Conservation (phyloP, 2,113 vertebrate species). For the Colaptes auratus region DNA sequence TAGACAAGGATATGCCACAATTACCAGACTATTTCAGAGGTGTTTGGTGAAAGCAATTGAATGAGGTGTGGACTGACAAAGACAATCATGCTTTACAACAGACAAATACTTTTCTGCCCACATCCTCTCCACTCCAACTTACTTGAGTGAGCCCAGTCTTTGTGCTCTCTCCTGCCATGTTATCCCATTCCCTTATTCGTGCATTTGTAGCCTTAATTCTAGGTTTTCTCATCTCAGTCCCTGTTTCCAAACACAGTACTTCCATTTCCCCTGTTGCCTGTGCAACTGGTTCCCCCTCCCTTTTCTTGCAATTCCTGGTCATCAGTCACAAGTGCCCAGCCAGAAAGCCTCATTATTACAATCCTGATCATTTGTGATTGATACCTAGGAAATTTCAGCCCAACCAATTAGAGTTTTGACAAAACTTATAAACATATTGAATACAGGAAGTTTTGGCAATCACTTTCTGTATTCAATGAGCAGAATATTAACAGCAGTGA, state of each 20-base stretch:
- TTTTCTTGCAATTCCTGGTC: neutral
- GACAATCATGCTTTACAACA: neutral
- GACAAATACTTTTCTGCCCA: neutral
- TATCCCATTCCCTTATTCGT: neutral
- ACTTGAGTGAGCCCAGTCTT: neutral
- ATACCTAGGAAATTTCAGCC: neutral
- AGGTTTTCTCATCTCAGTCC: neutral
- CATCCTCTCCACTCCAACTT: neutral
- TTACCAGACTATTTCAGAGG: neutral
- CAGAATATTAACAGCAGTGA: neutral
- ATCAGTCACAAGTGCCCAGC: neutral
- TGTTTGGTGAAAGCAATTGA: neutral
- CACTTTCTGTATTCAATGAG: neutral
- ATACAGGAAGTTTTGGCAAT: neutral
- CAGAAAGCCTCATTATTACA: neutral
- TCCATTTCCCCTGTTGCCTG: fast-evolving
- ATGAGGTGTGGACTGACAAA: neutral
- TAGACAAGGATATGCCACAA: neutral
- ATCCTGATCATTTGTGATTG: neutral
- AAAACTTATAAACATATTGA: neutral
- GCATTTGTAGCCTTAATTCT: neutral
- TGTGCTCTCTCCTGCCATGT: neutral
- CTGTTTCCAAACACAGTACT: neutral
- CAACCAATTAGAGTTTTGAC: neutral
- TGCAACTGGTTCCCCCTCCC: neutral